These are phyloP conservation scores for Cricetomys ansorgei DNA, from an alignment of 2,113 vertebrate species.

Conservation along the genomic window DNA sequence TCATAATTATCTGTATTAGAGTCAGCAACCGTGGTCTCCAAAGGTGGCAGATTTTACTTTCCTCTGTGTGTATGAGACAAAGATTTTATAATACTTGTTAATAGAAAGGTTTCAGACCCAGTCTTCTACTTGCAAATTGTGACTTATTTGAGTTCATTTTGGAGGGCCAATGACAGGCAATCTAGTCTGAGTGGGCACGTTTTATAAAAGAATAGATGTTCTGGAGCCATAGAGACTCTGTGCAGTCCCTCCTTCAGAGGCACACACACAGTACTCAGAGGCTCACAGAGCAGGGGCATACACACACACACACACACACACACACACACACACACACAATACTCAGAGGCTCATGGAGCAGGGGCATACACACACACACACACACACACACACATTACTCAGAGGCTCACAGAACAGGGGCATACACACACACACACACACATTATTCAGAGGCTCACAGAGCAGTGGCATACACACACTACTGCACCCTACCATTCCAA, in stretches of 20 bases:
- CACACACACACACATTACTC: too few relatives aligned
- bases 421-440: too few relatives aligned
- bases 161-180: neutral
- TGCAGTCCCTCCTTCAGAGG: neutral
- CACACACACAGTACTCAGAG: too few relatives aligned
- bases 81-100: conserved; percentile 18
- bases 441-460: too few relatives aligned
- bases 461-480: accelerated
- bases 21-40: neutral
- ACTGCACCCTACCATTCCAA: neutral
- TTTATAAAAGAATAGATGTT: conserved; percentile 31
- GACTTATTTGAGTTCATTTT: conserved; percentile 46
- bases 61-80: neutral
- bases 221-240: neutral
- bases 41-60: neutral
- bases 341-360: too few relatives aligned
- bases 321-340: too few relatives aligned
- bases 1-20: conserved; percentile 37
- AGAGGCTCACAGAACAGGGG: too few relatives aligned
- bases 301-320: too few relatives aligned
- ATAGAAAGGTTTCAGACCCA: conserved; percentile 5
- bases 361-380: too few relatives aligned
- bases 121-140: conserved; percentile 33
- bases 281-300: accelerated
- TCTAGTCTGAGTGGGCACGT: neutral